These are phyloP conservation scores for Saguinus midas DNA, from an alignment of 2,113 vertebrate species.

Conservation along the genomic window DNA sequence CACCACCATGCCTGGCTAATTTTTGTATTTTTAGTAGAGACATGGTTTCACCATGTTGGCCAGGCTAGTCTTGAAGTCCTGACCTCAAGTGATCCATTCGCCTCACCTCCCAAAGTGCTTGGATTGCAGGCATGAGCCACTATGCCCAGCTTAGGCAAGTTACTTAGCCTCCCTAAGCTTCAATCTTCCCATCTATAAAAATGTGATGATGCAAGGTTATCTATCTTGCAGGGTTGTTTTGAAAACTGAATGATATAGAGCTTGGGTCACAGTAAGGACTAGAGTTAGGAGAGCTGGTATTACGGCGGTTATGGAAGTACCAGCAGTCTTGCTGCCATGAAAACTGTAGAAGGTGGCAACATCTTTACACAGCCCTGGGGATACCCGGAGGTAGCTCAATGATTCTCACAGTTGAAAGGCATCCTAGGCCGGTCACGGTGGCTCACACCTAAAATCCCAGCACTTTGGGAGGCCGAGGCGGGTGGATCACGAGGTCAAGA, in stretches of 20 bases:
- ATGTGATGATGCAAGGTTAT: neutral
- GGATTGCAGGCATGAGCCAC: too few species aligned
- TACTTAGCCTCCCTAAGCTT: neutral
- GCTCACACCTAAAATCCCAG: too few species aligned
- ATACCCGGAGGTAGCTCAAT: neutral
- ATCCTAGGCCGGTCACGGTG: too few species aligned
- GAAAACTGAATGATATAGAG: neutral
- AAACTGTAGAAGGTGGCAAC: neutral
- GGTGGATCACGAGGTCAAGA: too few species aligned
- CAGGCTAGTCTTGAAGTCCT: too few species aligned
- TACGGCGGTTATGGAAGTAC: neutral
- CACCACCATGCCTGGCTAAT: too few species aligned
- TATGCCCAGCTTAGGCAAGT: neutral
- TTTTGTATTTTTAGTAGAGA: too few species aligned
- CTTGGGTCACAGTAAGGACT: neutral
- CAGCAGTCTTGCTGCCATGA: neutral
- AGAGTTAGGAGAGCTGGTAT: neutral
- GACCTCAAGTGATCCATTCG: too few species aligned
- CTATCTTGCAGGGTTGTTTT: neutral
- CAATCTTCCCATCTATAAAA: neutral
- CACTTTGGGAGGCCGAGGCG: too few species aligned
- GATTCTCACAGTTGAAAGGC: neutral
- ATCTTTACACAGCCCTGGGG: neutral
- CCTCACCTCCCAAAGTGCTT: too few species aligned
- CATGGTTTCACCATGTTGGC: too few species aligned